Percentiles rank a stretch among this genome's conserved stretches.
Conservation (phyloP, 2,888 invertebrate genomes). For the Nemotelus nigrinus region DNA sequence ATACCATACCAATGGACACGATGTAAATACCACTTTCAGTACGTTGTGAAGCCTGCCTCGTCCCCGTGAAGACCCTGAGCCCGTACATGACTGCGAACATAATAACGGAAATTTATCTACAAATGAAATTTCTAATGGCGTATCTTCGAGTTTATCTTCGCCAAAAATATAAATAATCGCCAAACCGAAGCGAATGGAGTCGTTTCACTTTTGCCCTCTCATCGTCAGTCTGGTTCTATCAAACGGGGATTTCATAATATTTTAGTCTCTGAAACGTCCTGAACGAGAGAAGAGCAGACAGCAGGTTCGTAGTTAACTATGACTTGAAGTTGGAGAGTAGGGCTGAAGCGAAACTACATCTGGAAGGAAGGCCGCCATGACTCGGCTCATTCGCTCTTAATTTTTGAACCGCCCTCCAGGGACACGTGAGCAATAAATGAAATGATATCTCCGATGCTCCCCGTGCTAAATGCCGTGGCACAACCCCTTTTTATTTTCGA, state of each 20-base stretch:
- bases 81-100: constrained; percentile 9
- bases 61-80: background rate
- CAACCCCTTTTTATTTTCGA: constrained; percentile 51
- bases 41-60: background rate
- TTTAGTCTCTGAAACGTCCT: constrained; percentile 27
- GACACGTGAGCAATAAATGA: constrained; percentile 52
- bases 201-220: constrained; percentile 21
- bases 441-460: constrained; percentile 49
- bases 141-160: constrained; percentile 41
- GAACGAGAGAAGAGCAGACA: background rate
- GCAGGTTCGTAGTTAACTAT: background rate
- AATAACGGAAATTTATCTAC: constrained; percentile 42
- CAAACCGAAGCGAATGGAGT: constrained; percentile 44
- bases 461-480: constrained; percentile 48
- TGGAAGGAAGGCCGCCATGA: constrained; percentile 23
- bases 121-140: constrained; percentile 42
- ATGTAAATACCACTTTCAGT: background rate
- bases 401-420: constrained; percentile 53
- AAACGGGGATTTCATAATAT: background rate
- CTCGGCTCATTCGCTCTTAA: constrained; percentile 46
- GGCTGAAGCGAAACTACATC: background rate
- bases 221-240: constrained; percentile 6
- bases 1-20: background rate
- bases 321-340: constrained; percentile 4
- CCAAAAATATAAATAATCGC: constrained; percentile 43